phyloP scores from a whole-genome alignment of 2,113 vertebrate species.

The Thymallus thymallus region DNA sequence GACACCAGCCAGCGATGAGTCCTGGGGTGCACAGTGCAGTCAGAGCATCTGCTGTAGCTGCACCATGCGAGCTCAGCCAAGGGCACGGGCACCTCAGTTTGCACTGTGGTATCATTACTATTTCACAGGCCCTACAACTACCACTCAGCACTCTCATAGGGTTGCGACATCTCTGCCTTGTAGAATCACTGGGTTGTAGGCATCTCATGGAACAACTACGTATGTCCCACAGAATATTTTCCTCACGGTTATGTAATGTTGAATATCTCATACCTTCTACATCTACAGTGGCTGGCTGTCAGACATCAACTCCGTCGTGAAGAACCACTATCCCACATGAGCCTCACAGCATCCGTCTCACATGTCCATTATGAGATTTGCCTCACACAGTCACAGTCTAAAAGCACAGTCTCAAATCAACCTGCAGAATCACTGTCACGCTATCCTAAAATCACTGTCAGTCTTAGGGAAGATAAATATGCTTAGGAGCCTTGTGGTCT shows the following conservation, averaged over 20 bases:
- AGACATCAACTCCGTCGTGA: neutral
- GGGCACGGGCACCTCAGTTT: conserved; percentile 4
- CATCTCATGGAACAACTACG: neutral
- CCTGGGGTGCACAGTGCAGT: conserved; percentile 21
- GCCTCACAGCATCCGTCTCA: neutral
- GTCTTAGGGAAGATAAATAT: neutral
- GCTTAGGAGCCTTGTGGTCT: neutral
- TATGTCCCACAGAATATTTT: neutral
- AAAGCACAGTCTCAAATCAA: neutral
- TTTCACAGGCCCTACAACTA: neutral
- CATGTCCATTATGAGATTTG: no score
- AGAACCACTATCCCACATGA: neutral
- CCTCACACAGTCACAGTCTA: neutral
- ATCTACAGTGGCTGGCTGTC: neutral
- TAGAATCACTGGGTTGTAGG: neutral
- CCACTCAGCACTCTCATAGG: neutral
- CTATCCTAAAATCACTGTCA: neutral
- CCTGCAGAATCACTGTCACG: neutral
- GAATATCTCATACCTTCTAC: neutral
- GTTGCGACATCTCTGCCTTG: neutral
- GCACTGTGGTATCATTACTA: conserved; percentile 15
- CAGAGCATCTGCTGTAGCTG: conserved; percentile 29
- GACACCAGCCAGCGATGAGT: conserved; percentile 46
- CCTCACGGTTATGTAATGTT: neutral
- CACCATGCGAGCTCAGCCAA: conserved; percentile 14